Percentiles rank a stretch among this genome's conserved stretches.
Evolutionary conservation across 1,140 invertebrate species (phyloP).

Genomic region (Brachionus asplanchnoidis): DNA sequence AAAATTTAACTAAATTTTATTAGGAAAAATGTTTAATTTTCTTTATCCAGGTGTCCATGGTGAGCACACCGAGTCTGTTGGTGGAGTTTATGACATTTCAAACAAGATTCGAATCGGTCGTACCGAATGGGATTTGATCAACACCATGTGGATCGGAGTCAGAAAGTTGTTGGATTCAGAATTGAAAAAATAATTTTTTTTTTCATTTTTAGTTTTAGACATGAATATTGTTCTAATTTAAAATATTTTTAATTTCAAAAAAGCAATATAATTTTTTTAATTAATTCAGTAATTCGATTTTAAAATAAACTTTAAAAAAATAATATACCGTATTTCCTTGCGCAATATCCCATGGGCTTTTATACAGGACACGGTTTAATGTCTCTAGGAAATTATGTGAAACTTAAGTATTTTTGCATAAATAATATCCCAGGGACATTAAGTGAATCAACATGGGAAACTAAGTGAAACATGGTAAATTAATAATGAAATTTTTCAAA

Average conservation of each 20-base stretch:
- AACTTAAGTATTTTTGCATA: too few species aligned
- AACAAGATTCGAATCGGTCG: constrained; percentile 54
- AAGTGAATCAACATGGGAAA: too few species aligned
- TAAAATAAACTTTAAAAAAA: neutral
- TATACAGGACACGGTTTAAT: too few species aligned
- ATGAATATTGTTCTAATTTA: neutral
- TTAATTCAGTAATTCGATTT: neutral
- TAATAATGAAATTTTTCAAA: too few species aligned
- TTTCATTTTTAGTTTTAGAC: neutral
- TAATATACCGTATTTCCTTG: neutral
- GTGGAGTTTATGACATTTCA: constrained; percentile 60
- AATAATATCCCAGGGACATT: too few species aligned
- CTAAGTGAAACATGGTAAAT: too few species aligned
- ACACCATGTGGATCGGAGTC: constrained; percentile 44
- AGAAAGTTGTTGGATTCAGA: constrained; percentile 32
- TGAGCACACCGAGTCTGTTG: constrained; percentile 75
- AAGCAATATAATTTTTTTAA: neutral
- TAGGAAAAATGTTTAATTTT: neutral
- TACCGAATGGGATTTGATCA: constrained; percentile 51
- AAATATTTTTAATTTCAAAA: neutral
- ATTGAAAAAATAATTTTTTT: constrained; percentile 22
- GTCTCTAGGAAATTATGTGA: too few species aligned
- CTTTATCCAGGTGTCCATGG: constrained; percentile 70
- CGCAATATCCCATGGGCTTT: neutral
- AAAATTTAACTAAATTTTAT: neutral